Evolutionary conservation across 2,888 invertebrate species (phyloP).

Genomic region (Nephrotoma appendiculata): DNA sequence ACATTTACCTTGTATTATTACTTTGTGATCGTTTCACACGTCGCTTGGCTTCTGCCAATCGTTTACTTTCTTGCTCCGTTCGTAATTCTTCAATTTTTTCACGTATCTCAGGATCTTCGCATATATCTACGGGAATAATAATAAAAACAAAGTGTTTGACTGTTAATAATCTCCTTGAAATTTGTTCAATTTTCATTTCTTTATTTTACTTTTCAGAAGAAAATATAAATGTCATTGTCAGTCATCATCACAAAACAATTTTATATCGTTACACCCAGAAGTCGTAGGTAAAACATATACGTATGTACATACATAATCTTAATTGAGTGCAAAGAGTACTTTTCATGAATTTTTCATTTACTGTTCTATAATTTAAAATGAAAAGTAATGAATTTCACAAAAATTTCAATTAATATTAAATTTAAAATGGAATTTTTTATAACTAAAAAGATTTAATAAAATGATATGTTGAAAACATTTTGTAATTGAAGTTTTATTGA

Average conservation of each 20-base stretch:
- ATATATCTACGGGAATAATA: slow-evolving; percentile 54
- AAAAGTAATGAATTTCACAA: neutral
- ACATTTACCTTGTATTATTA: slow-evolving; percentile 38
- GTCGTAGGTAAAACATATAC: neutral
- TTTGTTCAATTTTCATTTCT: neutral
- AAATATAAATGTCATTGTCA: neutral
- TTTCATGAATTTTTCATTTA: neutral
- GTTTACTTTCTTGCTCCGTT: slow-evolving; percentile 75
- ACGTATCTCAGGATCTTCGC: slow-evolving; percentile 88
- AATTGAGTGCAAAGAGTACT: neutral
- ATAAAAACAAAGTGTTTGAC: neutral
- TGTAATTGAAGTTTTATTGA: too few relatives aligned
- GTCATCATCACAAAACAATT: neutral
- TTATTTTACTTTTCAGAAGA: neutral
- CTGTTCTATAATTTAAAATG: neutral
- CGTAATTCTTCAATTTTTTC: slow-evolving; percentile 77
- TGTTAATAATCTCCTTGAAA: neutral
- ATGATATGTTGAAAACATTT: too few relatives aligned
- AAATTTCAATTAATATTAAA: neutral
- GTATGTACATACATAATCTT: too few relatives aligned
- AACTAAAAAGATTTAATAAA: too few relatives aligned
- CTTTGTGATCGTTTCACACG: slow-evolving; percentile 59
- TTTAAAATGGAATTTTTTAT: too few relatives aligned
- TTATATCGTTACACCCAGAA: neutral
- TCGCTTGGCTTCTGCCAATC: slow-evolving; percentile 39